A percentile compares a stretch with the other conserved stretches of the same genome.
These are phyloP conservation scores for Tachycineta bicolor DNA, from an alignment of 2,113 vertebrate genomes.

Conservation along the genomic window DNA sequence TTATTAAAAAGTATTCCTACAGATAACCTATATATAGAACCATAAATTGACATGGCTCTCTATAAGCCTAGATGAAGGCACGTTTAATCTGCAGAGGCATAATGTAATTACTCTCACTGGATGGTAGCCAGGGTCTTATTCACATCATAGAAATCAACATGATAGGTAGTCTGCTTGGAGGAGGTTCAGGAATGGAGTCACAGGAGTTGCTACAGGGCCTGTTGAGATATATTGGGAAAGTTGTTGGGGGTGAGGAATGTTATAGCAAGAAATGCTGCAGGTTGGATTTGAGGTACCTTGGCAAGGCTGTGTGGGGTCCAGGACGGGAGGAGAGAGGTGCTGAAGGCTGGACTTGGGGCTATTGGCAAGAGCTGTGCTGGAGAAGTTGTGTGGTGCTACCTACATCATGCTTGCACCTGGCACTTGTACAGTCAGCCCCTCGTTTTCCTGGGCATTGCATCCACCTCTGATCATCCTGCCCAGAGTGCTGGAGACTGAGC, in stretches of 20 bases:
- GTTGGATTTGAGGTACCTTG: constrained; percentile 57
- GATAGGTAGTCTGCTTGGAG: constrained; percentile 67
- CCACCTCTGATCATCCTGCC: background rate
- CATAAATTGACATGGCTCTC: constrained; percentile 37
- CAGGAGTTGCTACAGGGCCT: constrained; percentile 64
- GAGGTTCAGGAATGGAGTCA: constrained; percentile 66
- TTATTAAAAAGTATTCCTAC: constrained; percentile 52
- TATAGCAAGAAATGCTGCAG: constrained; percentile 52
- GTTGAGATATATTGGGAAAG: constrained; percentile 60
- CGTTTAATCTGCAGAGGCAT: constrained; percentile 58
- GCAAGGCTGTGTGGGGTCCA: constrained; percentile 61
- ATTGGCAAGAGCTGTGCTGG: constrained; percentile 32
- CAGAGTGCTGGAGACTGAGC: background rate
- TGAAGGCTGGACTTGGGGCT: constrained; percentile 51
- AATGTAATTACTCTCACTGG: constrained; percentile 58
- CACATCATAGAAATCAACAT: constrained; percentile 58
- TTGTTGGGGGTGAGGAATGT: constrained; percentile 55
- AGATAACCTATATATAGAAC: constrained; percentile 60
- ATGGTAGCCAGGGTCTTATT: constrained; percentile 57
- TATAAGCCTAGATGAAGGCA: constrained; percentile 30
- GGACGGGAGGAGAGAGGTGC: constrained; percentile 14
- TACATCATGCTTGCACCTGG: constrained; percentile 45
- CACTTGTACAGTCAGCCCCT: constrained; percentile 25
- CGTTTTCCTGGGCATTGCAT: background rate
- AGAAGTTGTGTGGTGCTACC: constrained; percentile 55